Evolutionary conservation across 2,888 invertebrate species (phyloP), one percentile per base, ranked within the genome.

Genomic region (Sphaeridia pumilis): DNA sequence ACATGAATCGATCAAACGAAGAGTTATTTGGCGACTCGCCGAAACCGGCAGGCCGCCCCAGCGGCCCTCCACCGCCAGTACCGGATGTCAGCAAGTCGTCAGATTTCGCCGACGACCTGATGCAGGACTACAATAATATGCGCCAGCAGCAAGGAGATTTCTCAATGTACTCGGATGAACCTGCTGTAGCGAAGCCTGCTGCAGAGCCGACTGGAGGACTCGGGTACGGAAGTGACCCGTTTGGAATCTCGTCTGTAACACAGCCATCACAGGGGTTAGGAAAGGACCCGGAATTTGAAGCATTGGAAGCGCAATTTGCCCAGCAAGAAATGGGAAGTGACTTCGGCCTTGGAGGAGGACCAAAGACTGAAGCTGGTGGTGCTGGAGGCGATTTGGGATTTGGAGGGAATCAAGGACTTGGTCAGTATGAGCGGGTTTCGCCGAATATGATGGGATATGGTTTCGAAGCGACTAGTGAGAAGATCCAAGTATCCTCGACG

Each of bases 111-210:
- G 60, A 62, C 28, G 57, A 60, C 41, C 48, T 62, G n/a, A 50
- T 60, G 49, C 44, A 52, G 20, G 57, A 58, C 22, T 56, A 60
- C 21, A 51, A 58, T 31, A n/a, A n/a, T n/a, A n/a, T n/a, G n/a
- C n/a, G n/a, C n/a, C 53, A 57, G 35, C 60, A 62, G 43, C 56
- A 56, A 17, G 49, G 56, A 7, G 60, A 60, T 26, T 24, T 60
- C 25, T 56, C 60, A 14, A 44, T 57, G 21, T 62, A 60, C 44
- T 46, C 58, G 2, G 52, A 57, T 4, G 57, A 61, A 38, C 38
- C 20, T 7, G 38, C 12, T 5, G 12, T n/a, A n/a, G n/a, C 12
- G 4, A 17, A 38, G 38, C 7, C 10, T 31, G 38, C 5, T 38
- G 38, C 20, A 20, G 38, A 14, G 5, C 38, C 38, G 17, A 17